A percentile compares a stretch with the other conserved stretches of the same genome.
Evolutionary conservation across 2,888 invertebrate species (phyloP).

Genomic region (Sepiola atlantica): DNA sequence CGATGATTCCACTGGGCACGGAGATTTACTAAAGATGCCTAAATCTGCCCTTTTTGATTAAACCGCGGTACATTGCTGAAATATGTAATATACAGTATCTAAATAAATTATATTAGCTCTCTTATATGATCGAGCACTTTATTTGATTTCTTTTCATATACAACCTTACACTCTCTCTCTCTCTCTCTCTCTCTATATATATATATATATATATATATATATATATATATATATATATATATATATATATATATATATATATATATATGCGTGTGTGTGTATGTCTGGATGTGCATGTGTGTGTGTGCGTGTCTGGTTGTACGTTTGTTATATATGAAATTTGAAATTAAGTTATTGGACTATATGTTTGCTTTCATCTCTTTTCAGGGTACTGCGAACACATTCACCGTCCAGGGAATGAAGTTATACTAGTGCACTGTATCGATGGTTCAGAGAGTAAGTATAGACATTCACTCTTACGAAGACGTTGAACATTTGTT

Average conservation of each 20-base stretch:
- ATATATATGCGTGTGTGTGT: not conserved
- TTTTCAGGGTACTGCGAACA: conserved; percentile 44
- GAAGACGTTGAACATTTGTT: no score
- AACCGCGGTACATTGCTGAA: no score
- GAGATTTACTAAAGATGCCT: no score
- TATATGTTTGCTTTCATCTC: not conserved
- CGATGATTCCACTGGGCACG: no score
- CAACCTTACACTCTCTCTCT: not conserved
- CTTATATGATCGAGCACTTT: no score
- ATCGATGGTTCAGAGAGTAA: conserved; percentile 32
- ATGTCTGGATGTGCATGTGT: not conserved
- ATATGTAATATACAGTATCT: no score
- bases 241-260: not conserved
- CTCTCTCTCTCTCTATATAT: not conserved
- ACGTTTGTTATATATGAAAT: no score
- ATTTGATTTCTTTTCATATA: no score
- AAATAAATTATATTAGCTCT: no score
- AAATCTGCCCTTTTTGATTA: no score
- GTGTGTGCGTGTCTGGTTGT: not conserved
- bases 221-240: not conserved
- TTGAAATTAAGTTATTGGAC: no score
- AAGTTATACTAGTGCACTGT: conserved; percentile 42
- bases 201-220: not conserved
- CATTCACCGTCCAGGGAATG: conserved; percentile 40
- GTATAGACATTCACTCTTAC: not conserved